These are phyloP conservation scores for Xylocopa sonorina DNA, from an alignment of 1,140 invertebrate species.

Conservation along the genomic window DNA sequence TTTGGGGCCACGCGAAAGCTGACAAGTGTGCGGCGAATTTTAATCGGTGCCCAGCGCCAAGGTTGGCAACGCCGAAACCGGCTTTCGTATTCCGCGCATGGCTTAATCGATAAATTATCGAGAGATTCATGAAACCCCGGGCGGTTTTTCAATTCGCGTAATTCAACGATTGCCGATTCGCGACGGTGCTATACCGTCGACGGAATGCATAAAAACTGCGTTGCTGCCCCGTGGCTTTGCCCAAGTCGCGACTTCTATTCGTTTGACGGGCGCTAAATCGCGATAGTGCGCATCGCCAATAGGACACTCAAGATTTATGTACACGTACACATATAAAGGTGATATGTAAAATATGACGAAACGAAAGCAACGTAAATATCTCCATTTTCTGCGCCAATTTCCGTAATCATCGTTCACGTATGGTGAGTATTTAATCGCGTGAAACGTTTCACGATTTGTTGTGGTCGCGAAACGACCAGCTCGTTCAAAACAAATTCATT, in stretches of 20 bases:
- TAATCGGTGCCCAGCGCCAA: constrained; percentile 35
- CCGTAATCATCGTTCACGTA: too few relatives aligned
- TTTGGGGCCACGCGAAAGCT: constrained; percentile 38
- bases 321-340: too few relatives aligned
- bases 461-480: neutral
- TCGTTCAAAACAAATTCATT: neutral
- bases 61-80: constrained; percentile 15
- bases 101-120: constrained; percentile 71
- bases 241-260: constrained; percentile 28
- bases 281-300: neutral
- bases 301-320: constrained; percentile 27
- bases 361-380: too few relatives aligned
- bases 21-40: constrained; percentile 60
- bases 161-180: constrained; percentile 61
- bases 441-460: too few relatives aligned
- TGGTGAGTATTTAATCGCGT: too few relatives aligned
- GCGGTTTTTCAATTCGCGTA: constrained; percentile 60
- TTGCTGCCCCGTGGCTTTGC: neutral
- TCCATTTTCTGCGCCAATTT: too few relatives aligned
- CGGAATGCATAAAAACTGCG: constrained; percentile 52
- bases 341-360: too few relatives aligned
- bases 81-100: constrained; percentile 61
- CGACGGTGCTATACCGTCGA: constrained; percentile 16
- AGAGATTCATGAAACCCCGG: constrained; percentile 57
- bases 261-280: constrained; percentile 22